Base-by-base conservation (phyloP, 1,140 invertebrate genomes). In the Scaptodrosophila lebanonensis region DNA sequence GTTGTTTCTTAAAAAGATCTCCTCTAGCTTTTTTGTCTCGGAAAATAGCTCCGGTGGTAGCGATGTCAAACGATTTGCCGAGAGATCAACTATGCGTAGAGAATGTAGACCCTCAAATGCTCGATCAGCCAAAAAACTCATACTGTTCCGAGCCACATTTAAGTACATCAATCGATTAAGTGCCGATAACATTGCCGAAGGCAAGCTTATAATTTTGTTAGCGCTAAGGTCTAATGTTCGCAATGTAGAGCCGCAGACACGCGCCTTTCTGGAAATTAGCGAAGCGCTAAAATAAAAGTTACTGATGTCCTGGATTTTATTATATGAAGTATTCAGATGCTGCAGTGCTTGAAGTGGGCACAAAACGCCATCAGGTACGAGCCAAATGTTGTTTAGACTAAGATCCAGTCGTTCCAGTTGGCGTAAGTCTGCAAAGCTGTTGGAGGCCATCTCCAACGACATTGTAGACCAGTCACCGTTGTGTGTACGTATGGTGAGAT, bases 391-490 rank as follows among this genome's bases (percentile, higher is more conserved):
- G 87, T 97, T 97, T 79, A 94, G 91, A 44, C 94, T 93, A 6
- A 98, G 88, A 87, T 98, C 95, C 38, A 98, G 88, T 30, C 91
- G 89, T 87, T 95, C 92, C 58, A 95, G 87, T 71, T 93, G 90
- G 48, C 90, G 88, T 20, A 95, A 89, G 79, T 94, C 85, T 42
- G 90, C 91, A 86, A 95, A 96, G 8, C 91, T 93, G 9, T 92
- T 91, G 1, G 90, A 89, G 9, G 92, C 92, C 36, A 96, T 89
- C 76, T 95, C 93, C 61, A 97, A 87, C 22, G 92, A 92, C 91
- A 95, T 94, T 3, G 93, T 92, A 7, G 93, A 93, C 95, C 95
- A 96, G 82, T 95, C 94, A 27, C 92, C 93, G 85, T 97, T 97
- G 86, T 95, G 93, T 7, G 95, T 96, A 63, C 94, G 91, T 38